Base-by-base conservation (phyloP, 2,797 vertebrate genomes). In the Amphiprion clarkii region DNA sequence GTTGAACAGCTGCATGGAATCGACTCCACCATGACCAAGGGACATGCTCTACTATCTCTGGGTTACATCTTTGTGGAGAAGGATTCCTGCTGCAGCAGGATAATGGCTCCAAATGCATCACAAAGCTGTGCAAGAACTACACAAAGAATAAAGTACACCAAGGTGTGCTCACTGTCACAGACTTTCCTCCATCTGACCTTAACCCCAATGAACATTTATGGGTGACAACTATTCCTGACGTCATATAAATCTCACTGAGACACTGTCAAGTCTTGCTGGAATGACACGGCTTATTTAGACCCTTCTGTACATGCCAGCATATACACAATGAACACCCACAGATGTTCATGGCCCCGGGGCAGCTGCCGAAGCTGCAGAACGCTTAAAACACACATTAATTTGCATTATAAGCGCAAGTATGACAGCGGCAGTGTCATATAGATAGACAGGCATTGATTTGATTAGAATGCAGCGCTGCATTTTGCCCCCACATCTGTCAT, bases 401-500 rank as follows among this genome's bases (percentile, higher is more conserved):
- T 27, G 27, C 58, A 57, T 64, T 52, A 49, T 48, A 48, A 77
- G 72, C 6, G 14, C 21, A 21, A 46, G 29, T 66, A 42, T 60
- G 80, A 67, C 74, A 73, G 77, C 7, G 5, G 23, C 46, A 3
- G 42, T 44, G 48, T 67, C 17, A 23, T 36, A 63, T 33, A 51
- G 40, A 78, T 31, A 73, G 74, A 79, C 65, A 63, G 55, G 62
- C 83, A 85, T 86, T 87, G 88, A 92, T 93, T 75, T 74, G 84
- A 91, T 92, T 89, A 83, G 65, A 90, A 89, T 84, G 75, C 79
- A 70, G 73, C 6, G 23, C 51, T 69, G 31, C 60, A 55, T 88
- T 88, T 83, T 74, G 27, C 73, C 83, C 68, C 64, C 85, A 75
- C 84, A 94, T 94, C 88, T 88, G 87, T 93, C 91, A 92, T 87